phyloP scores from a whole-genome alignment of 2,888 invertebrate genomes.

The Altica lythri region DNA sequence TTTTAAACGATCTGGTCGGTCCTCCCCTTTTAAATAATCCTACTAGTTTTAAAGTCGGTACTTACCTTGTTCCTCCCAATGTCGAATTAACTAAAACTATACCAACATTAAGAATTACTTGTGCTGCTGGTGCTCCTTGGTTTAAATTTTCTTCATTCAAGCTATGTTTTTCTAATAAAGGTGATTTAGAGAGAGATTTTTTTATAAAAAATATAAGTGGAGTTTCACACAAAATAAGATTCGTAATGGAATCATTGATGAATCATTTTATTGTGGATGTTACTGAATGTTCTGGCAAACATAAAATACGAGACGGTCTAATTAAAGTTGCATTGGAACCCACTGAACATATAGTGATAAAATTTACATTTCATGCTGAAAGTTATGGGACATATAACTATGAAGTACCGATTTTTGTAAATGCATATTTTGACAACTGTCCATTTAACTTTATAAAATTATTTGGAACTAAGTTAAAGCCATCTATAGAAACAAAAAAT shows the following conservation, averaged over 20 bases:
- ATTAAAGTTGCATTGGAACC: constrained; percentile 34
- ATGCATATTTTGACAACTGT: constrained; percentile 6
- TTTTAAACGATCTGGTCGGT: constrained; percentile 64
- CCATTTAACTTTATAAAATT: constrained; percentile 49
- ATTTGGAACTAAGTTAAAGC: constrained; percentile 43
- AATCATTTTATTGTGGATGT: constrained; percentile 13
- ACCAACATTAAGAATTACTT: constrained; percentile 38
- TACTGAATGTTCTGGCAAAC: neutral
- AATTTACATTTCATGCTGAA: constrained; percentile 1
- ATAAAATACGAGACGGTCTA: neutral
- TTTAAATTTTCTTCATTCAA: constrained; percentile 32
- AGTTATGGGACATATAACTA: constrained; percentile 7
- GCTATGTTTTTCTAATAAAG: constrained; percentile 23
- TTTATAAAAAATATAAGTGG: constrained; percentile 27
- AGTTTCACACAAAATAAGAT: constrained; percentile 1
- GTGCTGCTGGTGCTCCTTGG: constrained; percentile 37
- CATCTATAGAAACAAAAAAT: constrained; percentile 44
- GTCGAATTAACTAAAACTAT: neutral
- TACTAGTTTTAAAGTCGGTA: constrained; percentile 23
- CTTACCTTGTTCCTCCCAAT: constrained; percentile 24
- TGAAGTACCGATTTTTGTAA: constrained; percentile 14
- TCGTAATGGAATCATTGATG: constrained; percentile 7
- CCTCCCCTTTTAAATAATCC: constrained; percentile 56
- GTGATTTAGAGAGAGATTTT: constrained; percentile 11
- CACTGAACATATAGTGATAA: constrained; percentile 30